Base-by-base conservation (phyloP, 2,797 vertebrate genomes). In the Melanotaenia pygmaea region DNA sequence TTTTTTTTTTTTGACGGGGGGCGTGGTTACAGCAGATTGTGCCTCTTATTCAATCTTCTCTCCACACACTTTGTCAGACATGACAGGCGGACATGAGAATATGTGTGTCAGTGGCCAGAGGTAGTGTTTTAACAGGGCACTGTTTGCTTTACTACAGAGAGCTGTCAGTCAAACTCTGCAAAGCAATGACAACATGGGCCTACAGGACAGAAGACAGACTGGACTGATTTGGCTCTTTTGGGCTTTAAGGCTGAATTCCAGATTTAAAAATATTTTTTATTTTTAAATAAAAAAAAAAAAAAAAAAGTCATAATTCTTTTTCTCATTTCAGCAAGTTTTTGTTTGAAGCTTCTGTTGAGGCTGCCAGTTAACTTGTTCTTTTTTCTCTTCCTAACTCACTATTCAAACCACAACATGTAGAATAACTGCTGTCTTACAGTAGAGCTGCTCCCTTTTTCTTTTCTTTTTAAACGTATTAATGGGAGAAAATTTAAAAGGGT, bases 141-240 rank as follows among this genome's bases (percentile, higher is more conserved):
- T 13, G 35, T 35, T 81, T 37, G 67, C 53, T 69, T 58, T 8
- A 16, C 37, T n/a, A 11, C 57, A 37, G 64, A 59, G 63, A 74
- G 34, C 61, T 66, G 77, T 74, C 88, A 79, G 18, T 88, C 81
- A 89, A 3, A 66, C 30, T 0, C 0, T 0, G 57, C 1, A 70
- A n/a, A 40, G 63, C 24, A 63, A 69, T 47, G 59, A 76, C 72
- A 59, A 22, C 37, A 6, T 1, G 11, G n/a, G 35, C 53, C 74
- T 35, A 59, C 2, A 35, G 79, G 58, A 34, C 8, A 18, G 22
- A 24, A 0, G 56, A 28, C 35, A 2, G 54, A 58, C 14, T 60
- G n/a, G 14, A 53, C 14, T n/a, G 22, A 34, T 65, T 18, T 26
- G 0, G 2, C 10, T 14, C 13, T n/a, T 54, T 28, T 28, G 8